Base-by-base conservation (phyloP, 2,113 vertebrate genomes). In the Uria aalge region DNA sequence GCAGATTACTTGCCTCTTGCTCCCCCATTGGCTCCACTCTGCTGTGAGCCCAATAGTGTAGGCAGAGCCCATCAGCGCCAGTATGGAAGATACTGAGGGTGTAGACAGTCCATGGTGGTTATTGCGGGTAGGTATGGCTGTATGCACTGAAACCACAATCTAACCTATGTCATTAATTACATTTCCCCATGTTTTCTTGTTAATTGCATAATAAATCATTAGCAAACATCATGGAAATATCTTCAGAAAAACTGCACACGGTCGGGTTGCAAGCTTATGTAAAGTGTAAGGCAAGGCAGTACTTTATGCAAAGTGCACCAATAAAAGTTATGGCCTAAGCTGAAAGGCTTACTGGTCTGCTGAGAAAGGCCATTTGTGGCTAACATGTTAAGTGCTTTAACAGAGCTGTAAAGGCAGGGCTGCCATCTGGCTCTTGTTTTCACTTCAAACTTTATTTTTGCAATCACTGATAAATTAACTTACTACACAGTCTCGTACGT, bases 361-460 rank as follows among this genome's bases (percentile, higher is more conserved):
- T 72, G 57, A 60, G 76, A 34, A 29, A 48, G 79, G 40, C 64
- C 75, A 2, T 89, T 87, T 79, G 86, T 89, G 94, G 73, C 91
- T 92, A 94, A 66, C 57, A 9, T 69, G 92, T 41, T 59, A 93
- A 95, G 75, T 94, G 81, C 81, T 97, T 85, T 90, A 95, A 55
- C 89, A 90, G 77, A 96, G 52, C 89, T 85, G 47, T 83, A 80
- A 91, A 92, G 82, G 52, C 67, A 95, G 59, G 62, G n/a, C 74
- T 24, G 47, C 94, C 89, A 94, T 94, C 94, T 97, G 95, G 95
- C 93, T 77, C 63, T 86, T 78, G 85, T 94, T 94, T 88, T 90
- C 81, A 64, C 50, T 88, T 78, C 47, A 71, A 81, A 79, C 85
- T 95, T 87, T 86, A 53, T 87, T 96, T 96, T 88, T 96, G 64